These are phyloP conservation scores for Actinostola sp. DNA, from an alignment of 92 coral and sea anemone genomes.

Conservation along the genomic window DNA sequence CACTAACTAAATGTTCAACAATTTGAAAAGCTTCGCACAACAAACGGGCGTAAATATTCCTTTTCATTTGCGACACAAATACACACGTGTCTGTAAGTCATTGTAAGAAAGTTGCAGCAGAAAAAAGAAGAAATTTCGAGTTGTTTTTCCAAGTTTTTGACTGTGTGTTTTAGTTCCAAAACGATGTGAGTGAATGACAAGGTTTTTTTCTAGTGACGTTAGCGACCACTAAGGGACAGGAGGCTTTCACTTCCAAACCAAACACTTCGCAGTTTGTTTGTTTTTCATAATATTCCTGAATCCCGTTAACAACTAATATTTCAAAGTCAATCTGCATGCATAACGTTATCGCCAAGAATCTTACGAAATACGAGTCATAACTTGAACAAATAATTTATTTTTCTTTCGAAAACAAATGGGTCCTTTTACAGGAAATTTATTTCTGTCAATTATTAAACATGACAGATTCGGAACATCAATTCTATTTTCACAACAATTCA, in stretches of 20 bases:
- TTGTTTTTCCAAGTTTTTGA: not conserved
- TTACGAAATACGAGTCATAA: conserved; percentile 14
- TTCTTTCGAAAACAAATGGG: conserved; percentile 5
- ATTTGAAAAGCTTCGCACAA: conserved; percentile 8
- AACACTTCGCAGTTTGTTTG: conserved; percentile 25
- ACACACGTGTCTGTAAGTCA: conserved; percentile 8
- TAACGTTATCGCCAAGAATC: conserved; percentile 8
- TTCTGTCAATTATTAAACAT: conserved; percentile 10
- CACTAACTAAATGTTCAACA: not conserved
- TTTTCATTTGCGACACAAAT: not conserved
- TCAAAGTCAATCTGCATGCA: conserved; percentile 16
- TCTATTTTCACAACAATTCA: too few species aligned
- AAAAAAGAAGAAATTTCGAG: not conserved
- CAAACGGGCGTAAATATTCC: conserved; percentile 1
- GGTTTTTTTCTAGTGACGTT: not conserved
- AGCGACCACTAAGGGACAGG: not conserved
- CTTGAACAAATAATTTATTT: conserved; percentile 13
- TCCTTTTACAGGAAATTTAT: conserved; percentile 15
- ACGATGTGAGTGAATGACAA: conserved; percentile 5
- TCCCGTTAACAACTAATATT: conserved; percentile 36
- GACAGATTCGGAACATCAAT: not conserved
- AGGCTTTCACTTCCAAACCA: conserved; percentile 21
- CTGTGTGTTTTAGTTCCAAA: conserved; percentile 11
- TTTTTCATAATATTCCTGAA: conserved; percentile 31
- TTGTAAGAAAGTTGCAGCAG: not conserved